Percentiles rank a stretch among this genome's conserved stretches.
These are phyloP conservation scores for Glaucidium brasilianum DNA, from an alignment of 2,113 vertebrate genomes.

Conservation along the genomic window DNA sequence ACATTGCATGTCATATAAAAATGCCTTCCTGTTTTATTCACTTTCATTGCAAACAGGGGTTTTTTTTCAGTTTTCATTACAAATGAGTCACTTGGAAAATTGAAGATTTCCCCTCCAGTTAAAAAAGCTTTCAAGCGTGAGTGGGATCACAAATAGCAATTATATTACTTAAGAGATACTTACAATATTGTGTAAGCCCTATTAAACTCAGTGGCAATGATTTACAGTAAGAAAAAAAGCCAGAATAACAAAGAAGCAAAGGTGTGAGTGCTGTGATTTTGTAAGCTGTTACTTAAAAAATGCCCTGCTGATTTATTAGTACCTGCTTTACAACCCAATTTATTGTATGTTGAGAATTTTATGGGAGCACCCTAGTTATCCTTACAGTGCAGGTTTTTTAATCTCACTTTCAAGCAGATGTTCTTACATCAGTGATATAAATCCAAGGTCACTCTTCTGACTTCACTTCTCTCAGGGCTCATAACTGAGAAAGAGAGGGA, in stretches of 20 bases:
- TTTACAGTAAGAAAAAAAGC: slow-evolving; percentile 16
- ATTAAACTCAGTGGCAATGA: slow-evolving; percentile 53
- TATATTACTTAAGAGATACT: background rate
- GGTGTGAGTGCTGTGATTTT: background rate
- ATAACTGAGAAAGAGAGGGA: background rate
- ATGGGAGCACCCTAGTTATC: background rate
- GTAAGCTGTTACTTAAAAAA: background rate
- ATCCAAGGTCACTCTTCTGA: background rate
- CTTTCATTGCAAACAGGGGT: background rate
- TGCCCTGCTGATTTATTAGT: background rate
- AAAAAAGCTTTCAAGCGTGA: background rate
- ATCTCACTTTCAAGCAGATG: background rate
- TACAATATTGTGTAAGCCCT: background rate
- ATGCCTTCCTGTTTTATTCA: background rate
- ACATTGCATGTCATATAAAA: background rate
- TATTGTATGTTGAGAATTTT: background rate
- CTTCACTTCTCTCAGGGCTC: background rate
- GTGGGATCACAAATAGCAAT: slow-evolving; percentile 15
- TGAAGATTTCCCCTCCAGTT: background rate
- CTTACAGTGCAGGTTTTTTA: background rate
- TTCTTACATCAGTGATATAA: background rate
- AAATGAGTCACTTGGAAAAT: slow-evolving; percentile 18
- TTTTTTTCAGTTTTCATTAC: background rate
- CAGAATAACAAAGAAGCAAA: background rate
- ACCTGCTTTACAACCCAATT: background rate